Evolutionary conservation across 53 echinoderm and acorn worm species (phyloP), one percentile per base, ranked within the genome.

Genomic region (Actinopyga echinites): DNA sequence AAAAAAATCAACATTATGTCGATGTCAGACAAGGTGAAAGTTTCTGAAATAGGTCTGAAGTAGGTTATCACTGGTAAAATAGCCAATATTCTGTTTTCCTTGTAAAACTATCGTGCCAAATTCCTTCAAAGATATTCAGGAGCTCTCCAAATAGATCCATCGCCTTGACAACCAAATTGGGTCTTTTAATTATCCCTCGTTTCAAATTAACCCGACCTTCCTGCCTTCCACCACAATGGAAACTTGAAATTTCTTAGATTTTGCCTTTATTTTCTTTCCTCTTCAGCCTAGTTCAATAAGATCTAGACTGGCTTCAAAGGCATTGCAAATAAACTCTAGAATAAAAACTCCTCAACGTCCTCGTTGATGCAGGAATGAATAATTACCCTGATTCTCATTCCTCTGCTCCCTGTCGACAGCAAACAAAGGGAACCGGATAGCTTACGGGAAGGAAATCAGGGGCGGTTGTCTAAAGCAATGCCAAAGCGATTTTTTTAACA

Each of bases 341-440:
- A 67, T 35, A 17, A 69, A 69, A 69, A 69, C 23, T 32, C 26
- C 69, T 38, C 12, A 12, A 69, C 24, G 69, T 42, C 40, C 40
- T 42, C 69, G 43, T 42, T 9, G 42, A 69, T 40, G 69, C 38
- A 69, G 69, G 38, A 69, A 69, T 69, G 69, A 69, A 69, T 69
- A 69, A 69, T 69, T 69, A 69, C 40, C 69, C 69, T 40, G 69
- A 69, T 69, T 69, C 43, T 43, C 69, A 69, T 69, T 69, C 43
- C 43, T 45, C 42, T 43, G 71, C 71, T 71, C 71, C 71, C 71
- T 40, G 71, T 71, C 29, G 42, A 23, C 71, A 71, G 71, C 71
- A 71, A 71, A 71, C 71, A 71, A 71, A 71, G 71, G 71, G 42
- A 71, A 71, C 71, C 71, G 71, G 71, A 71, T 71, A 71, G 71